Evolutionary conservation across 1,140 invertebrate species (phyloP), one percentile per base, ranked within the genome.

Genomic region (Heliconius hewitsoni): DNA sequence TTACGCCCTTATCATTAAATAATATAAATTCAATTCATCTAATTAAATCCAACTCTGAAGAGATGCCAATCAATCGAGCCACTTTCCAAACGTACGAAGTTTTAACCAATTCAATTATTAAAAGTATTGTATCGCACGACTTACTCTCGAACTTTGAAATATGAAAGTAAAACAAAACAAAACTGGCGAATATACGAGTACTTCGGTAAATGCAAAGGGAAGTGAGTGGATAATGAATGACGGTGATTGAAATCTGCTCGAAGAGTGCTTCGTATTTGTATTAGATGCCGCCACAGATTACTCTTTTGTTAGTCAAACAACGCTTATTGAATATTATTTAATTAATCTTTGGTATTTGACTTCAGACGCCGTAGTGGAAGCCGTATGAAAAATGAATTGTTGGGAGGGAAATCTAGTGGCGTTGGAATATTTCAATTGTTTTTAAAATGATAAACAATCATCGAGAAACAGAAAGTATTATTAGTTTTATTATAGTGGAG

Each of bases 91-190:
- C 85, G 85, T 77, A 73, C 73, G 73, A 79, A 87, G 60, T 86
- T 90, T 86, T 87, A 89, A 89, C 87, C 86, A 86, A 89, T 91
- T 90, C 86, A 91, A 93, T 90, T 90, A 91, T 84, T 86, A 86
- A 81, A 85, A 89, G 87, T 85, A 91, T 93, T 91, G 87, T 90
- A 93, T 89, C 84, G 89, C 85, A 87, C 86, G 85, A 88, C 82
- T 88, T 86, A 79, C 83, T 81, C 80, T 87, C 76, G 80, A 85
- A 86, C 82, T 89, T 89, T 84, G 85, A 93, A 92, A 93, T 93
- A 93, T 91, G 90, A 92, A 93, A 93, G 90, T 94, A 82, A 92
- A 94, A 94, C 91, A 94, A 92, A 93, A 94, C 89, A 93, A 90
- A 90, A 90, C 88, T 82, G 86, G 83, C 89, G 87, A 88, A 89